Evolutionary conservation across 2,888 invertebrate genomes (phyloP).

Genomic region (Metopia argyrocephala): DNA sequence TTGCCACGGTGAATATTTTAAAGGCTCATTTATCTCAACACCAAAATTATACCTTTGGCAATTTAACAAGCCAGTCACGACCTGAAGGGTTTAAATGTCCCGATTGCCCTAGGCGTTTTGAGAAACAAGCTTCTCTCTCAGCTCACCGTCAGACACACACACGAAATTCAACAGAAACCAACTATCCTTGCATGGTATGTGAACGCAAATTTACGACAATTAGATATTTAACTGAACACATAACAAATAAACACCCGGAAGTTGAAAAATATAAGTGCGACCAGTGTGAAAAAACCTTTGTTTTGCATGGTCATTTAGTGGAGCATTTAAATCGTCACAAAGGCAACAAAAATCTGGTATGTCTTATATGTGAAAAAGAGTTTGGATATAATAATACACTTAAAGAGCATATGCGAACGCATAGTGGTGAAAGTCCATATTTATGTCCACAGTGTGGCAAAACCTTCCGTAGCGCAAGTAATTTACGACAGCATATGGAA

Average conservation of each 20-base stretch:
- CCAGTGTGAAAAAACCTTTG: constrained; percentile 81
- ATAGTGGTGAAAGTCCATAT: constrained; percentile 80
- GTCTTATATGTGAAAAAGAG: constrained; percentile 64
- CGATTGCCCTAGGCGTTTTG: constrained; percentile 80
- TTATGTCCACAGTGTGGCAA: constrained; percentile 81
- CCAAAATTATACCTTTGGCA: constrained; percentile 27
- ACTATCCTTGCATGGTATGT: constrained; percentile 79
- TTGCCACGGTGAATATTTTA: constrained; percentile 63
- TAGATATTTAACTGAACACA: constrained; percentile 79
- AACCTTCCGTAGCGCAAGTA: constrained; percentile 80
- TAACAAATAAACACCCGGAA: constrained; percentile 80
- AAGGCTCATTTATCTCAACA: constrained; percentile 67
- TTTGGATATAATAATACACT: constrained; percentile 73
- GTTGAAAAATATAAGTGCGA: constrained; percentile 80
- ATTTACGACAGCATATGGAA: constrained; percentile 81
- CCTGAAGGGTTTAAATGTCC: constrained; percentile 78
- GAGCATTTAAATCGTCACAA: constrained; percentile 63
- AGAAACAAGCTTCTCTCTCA: constrained; percentile 80
- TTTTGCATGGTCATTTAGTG: constrained; percentile 80
- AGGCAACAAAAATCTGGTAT: constrained; percentile 58
- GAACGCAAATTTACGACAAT: constrained; percentile 78
- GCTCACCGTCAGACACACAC: constrained; percentile 77
- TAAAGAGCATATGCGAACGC: constrained; percentile 81
- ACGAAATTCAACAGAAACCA: constrained; percentile 32
- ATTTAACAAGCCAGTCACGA: constrained; percentile 28